Evolutionary conservation across 2,797 vertebrate species (phyloP).

Genomic region (Echiichthys vipera): DNA sequence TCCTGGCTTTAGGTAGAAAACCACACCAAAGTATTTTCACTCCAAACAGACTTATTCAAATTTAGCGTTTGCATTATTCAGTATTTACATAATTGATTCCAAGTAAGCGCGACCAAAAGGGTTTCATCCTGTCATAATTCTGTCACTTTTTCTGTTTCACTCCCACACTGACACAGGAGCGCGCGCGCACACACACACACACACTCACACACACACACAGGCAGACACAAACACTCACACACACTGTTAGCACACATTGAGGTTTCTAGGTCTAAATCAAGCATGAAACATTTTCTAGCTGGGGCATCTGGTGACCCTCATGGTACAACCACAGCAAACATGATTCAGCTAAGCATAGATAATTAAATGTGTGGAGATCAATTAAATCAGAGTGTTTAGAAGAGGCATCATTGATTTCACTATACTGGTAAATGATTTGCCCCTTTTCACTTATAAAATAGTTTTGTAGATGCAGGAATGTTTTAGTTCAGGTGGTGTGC

Average conservation of each 20-base stretch:
- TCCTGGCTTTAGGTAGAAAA: conserved; percentile 53
- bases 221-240: conserved; percentile 24
- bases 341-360: conserved; percentile 48
- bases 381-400: conserved; percentile 20
- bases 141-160: conserved; percentile 14
- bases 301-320: conserved; percentile 71
- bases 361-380: conserved; percentile 50
- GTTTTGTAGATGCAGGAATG: conserved; percentile 1
- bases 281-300: conserved; percentile 66
- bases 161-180: background rate
- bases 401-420: conserved; percentile 8
- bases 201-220: background rate
- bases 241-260: conserved; percentile 36
- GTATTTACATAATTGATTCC: conserved; percentile 84
- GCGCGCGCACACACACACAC: conserved; percentile 11
- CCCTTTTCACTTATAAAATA: background rate
- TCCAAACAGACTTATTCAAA: conserved; percentile 80
- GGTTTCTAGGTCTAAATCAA: conserved; percentile 67
- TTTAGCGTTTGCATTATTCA: conserved; percentile 77
- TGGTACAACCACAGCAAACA: conserved; percentile 58
- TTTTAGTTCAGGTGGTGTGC: background rate
- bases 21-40: conserved; percentile 59
- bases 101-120: conserved; percentile 71
- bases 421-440: conserved; percentile 14
- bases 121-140: conserved; percentile 55